Evolutionary conservation across 2,888 invertebrate genomes (phyloP).

Genomic region (Empis livida): DNA sequence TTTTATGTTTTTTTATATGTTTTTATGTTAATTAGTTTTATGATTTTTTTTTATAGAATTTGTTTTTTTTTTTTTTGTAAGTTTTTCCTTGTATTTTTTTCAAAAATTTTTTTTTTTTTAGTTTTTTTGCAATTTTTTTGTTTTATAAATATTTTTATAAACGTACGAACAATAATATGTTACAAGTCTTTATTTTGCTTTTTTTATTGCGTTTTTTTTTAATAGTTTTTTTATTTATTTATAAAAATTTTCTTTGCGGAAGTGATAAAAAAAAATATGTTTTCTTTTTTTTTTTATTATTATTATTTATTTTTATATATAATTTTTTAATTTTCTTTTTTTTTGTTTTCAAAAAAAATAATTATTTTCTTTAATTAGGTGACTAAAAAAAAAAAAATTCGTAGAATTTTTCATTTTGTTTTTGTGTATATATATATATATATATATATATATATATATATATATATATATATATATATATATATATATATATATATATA

Average conservation of each 20-base stretch:
- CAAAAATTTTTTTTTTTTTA: no score
- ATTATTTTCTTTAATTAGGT: no score
- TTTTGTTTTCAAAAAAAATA: no score
- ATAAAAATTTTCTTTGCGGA: conserved; percentile 6
- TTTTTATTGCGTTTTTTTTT: conserved; percentile 25
- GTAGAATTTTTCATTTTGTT: not conserved
- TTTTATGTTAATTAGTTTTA: conserved; percentile 6
- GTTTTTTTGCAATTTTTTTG: conserved; percentile 11
- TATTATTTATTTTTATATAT: not conserved
- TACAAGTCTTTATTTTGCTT: conserved; percentile 36
- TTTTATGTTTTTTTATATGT: not conserved
- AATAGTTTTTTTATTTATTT: conserved; percentile 6
- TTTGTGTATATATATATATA: not conserved
- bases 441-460: not conserved
- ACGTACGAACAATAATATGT: conserved; percentile 23
- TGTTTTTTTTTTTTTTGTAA: conserved; percentile 7
- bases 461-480: not conserved
- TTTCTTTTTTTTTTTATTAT: no score
- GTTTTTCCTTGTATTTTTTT: conserved; percentile 8
- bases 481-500: not conserved
- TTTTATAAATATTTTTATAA: conserved; percentile 18
- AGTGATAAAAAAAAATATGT: conserved; percentile 5
- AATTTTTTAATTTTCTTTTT: no score
- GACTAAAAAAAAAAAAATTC: not conserved
- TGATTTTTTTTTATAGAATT: conserved; percentile 9